Evolutionary conservation across 2,113 vertebrate genomes (phyloP).

Genomic region (Ptilorrhoa leucosticta): DNA sequence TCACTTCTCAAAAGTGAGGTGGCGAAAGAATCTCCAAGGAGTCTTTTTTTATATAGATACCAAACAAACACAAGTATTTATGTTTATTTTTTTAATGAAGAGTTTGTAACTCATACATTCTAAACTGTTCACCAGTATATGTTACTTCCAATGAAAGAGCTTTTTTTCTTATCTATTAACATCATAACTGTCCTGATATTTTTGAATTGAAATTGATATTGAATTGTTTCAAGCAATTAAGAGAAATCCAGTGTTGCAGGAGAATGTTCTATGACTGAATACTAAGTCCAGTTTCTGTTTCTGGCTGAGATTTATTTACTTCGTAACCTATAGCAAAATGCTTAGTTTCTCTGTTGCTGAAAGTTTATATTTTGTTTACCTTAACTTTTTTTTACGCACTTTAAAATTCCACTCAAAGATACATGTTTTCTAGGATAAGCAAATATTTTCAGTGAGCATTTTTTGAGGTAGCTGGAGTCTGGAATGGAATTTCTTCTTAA

Average conservation of each 20-base stretch:
- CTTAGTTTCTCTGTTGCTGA: background rate
- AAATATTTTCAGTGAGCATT: background rate
- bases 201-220: no score
- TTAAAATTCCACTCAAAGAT: background rate
- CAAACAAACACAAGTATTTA: background rate
- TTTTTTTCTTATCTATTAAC: background rate
- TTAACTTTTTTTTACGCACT: background rate
- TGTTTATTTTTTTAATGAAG: background rate
- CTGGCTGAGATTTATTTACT: background rate
- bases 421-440: background rate
- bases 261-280: background rate
- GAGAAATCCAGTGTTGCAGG: background rate
- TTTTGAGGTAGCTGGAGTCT: background rate
- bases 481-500: background rate
- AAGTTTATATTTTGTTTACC: background rate
- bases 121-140: background rate
- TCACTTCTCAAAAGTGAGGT: background rate
- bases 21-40: background rate
- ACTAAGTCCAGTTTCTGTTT: background rate
- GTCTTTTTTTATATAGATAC: background rate
- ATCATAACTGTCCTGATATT: background rate
- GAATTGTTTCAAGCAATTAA: background rate
- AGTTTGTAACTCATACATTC: background rate
- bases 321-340: background rate
- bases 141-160: background rate